phyloP scores from a whole-genome alignment of 2,797 vertebrate genomes.

The Enteromius viviparus region DNA sequence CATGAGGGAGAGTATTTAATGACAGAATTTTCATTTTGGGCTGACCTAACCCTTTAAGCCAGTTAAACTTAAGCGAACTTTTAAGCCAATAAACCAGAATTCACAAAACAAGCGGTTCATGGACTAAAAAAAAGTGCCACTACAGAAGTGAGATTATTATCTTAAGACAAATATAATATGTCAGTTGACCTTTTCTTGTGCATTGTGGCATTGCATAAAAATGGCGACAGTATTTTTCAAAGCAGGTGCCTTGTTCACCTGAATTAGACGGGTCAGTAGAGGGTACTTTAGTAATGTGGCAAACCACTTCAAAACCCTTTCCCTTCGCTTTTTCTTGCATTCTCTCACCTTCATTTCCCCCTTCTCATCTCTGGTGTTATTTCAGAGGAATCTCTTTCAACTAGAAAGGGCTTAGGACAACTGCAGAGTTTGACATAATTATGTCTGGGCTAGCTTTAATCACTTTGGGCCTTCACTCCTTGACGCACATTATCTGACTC shows the following conservation, averaged over 20 bases:
- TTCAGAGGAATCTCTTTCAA: slow-evolving; percentile 80
- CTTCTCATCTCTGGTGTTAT: slow-evolving; percentile 61
- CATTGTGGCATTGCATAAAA: slow-evolving; percentile 50
- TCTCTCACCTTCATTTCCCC: slow-evolving; percentile 62
- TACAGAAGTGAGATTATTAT: neutral
- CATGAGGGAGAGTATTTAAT: too few species aligned
- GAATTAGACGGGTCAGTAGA: slow-evolving; percentile 72
- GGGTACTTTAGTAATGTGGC: slow-evolving; percentile 68
- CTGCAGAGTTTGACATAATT: slow-evolving; percentile 79
- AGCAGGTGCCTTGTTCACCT: slow-evolving; percentile 61
- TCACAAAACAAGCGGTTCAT: neutral
- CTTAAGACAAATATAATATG: slow-evolving; percentile 37
- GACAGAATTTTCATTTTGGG: too few species aligned
- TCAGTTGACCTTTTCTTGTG: slow-evolving; percentile 53
- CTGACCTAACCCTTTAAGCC: neutral
- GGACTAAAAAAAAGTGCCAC: too few species aligned
- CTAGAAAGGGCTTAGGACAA: slow-evolving; percentile 76
- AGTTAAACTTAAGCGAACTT: neutral
- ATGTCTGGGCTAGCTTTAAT: slow-evolving; percentile 81
- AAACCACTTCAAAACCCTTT: slow-evolving; percentile 73
- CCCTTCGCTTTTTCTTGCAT: slow-evolving; percentile 54
- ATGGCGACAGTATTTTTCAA: slow-evolving; percentile 56
- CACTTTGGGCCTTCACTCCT: slow-evolving; percentile 76
- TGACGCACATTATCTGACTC: slow-evolving; percentile 69
- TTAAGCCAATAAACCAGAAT: neutral